These are phyloP conservation scores for Xiphophorus maculatus DNA, from an alignment of 2,113 vertebrate genomes.

Conservation along the genomic window DNA sequence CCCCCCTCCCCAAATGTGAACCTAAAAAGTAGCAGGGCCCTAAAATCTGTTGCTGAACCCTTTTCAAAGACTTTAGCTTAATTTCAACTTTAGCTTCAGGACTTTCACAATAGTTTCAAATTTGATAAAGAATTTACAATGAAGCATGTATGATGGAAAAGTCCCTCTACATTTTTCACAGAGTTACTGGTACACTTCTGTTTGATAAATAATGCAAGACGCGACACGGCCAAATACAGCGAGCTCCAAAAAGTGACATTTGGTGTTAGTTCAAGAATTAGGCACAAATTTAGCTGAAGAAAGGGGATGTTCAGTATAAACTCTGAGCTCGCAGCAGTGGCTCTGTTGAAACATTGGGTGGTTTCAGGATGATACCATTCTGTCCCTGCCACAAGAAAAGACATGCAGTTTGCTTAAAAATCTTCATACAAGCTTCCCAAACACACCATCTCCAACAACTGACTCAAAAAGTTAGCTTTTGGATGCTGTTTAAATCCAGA, in stretches of 20 bases:
- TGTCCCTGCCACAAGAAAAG: conserved; percentile 36
- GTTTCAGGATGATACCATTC: conserved; percentile 19
- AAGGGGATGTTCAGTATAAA: conserved; percentile 41
- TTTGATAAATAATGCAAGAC: conserved; percentile 63
- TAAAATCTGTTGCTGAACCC: neutral
- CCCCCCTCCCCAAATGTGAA: neutral
- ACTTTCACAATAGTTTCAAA: conserved; percentile 23
- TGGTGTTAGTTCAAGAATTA: conserved; percentile 59
- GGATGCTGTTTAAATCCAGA: conserved; percentile 69
- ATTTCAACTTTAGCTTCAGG: neutral
- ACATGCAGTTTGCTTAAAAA: conserved; percentile 36
- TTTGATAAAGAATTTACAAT: neutral
- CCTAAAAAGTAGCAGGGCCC: conserved; percentile 3
- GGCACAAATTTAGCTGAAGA: conserved; percentile 54
- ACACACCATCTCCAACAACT: conserved; percentile 49
- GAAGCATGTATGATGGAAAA: conserved; percentile 7
- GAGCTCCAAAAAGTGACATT: conserved; percentile 63
- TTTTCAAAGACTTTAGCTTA: neutral
- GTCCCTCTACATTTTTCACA: conserved; percentile 27
- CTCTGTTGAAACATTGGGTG: conserved; percentile 19
- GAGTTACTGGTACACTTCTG: conserved; percentile 34
- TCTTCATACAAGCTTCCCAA: conserved; percentile 36
- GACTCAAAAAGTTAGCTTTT: conserved; percentile 58
- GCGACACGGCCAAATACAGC: conserved; percentile 46
- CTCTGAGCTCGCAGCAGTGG: conserved; percentile 19